Conservation (phyloP, 2,888 invertebrate species). For the Omphaloscelis lunosa region DNA sequence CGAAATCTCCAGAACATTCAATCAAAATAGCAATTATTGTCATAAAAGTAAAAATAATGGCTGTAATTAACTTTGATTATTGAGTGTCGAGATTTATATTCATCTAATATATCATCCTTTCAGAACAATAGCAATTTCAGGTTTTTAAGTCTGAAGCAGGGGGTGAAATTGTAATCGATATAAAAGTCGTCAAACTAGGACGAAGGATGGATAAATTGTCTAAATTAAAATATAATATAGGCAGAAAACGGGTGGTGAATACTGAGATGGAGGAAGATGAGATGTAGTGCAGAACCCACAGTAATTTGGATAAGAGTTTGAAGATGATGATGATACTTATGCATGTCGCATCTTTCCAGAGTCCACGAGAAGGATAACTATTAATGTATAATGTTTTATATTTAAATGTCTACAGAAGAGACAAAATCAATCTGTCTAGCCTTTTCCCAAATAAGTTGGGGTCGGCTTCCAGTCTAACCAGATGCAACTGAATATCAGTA, state of each 20-base stretch:
- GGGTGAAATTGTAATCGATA: background rate
- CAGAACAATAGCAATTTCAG: background rate
- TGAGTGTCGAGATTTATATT: background rate
- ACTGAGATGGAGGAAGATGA: background rate
- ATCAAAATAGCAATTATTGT: conserved; percentile 41
- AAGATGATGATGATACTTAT: background rate
- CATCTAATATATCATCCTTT: background rate
- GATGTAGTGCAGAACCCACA: background rate
- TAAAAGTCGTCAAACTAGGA: background rate
- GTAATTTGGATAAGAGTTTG: background rate
- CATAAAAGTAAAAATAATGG: conserved; percentile 38
- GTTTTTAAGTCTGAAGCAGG: background rate
- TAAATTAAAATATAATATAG: background rate
- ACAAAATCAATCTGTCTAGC: too few species aligned
- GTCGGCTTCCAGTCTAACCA: too few species aligned
- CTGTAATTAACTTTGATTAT: conserved; percentile 25
- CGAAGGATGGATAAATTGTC: background rate
- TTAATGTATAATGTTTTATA: background rate
- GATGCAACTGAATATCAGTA: too few species aligned
- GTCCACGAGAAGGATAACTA: background rate
- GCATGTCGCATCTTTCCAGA: background rate
- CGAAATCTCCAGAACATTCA: conserved; percentile 30
- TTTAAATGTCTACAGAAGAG: background rate
- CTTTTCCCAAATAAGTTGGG: too few species aligned
- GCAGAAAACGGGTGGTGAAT: background rate